These are phyloP conservation scores for Drosophila atripex DNA, from an alignment of 2,888 invertebrate genomes.

Conservation along the genomic window DNA sequence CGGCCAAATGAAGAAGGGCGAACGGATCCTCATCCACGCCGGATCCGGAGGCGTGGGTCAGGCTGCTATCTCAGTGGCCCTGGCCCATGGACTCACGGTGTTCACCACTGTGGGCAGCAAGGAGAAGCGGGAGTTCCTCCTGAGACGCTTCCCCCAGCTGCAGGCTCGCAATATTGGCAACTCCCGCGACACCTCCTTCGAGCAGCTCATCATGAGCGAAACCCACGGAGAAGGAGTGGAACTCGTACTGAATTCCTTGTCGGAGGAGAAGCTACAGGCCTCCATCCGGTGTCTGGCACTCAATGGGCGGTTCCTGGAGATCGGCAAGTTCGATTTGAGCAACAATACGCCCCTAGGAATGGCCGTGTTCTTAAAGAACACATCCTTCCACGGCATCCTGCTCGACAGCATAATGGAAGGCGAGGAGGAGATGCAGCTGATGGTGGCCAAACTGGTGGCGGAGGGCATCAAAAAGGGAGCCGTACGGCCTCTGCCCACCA, in stretches of 20 bases:
- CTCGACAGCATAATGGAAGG: constrained; percentile 95
- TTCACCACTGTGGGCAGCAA: constrained; percentile 96
- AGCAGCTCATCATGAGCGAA: constrained; percentile 92
- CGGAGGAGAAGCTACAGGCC: constrained; percentile 97
- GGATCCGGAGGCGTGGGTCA: constrained; percentile 98
- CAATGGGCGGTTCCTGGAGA: constrained; percentile 98
- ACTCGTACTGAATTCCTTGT: constrained; percentile 96
- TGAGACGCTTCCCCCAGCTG: constrained; percentile 93
- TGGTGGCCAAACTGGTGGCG: constrained; percentile 90
- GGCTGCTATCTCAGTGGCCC: constrained; percentile 97
- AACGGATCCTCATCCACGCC: constrained; percentile 95
- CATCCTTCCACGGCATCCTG: constrained; percentile 99
- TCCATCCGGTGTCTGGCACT: constrained; percentile 95
- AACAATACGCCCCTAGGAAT: constrained; percentile 92
- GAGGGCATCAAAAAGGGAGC: constrained; percentile 95
- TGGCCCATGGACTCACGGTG: constrained; percentile 94
- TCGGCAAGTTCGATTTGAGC: constrained; percentile 98
- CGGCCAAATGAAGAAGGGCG: constrained; percentile 93
- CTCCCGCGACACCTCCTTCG: constrained; percentile 95
- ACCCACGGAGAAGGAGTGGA: constrained; percentile 97
- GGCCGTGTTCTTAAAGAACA: constrained; percentile 97
- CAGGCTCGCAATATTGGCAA: constrained; percentile 93
- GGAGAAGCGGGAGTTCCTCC: constrained; percentile 94
- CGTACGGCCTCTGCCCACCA: constrained; percentile 93
- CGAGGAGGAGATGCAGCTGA: constrained; percentile 88